Evolutionary conservation across 92 coral and sea anemone species (phyloP).

Genomic region (Galaxea fascicularis): DNA sequence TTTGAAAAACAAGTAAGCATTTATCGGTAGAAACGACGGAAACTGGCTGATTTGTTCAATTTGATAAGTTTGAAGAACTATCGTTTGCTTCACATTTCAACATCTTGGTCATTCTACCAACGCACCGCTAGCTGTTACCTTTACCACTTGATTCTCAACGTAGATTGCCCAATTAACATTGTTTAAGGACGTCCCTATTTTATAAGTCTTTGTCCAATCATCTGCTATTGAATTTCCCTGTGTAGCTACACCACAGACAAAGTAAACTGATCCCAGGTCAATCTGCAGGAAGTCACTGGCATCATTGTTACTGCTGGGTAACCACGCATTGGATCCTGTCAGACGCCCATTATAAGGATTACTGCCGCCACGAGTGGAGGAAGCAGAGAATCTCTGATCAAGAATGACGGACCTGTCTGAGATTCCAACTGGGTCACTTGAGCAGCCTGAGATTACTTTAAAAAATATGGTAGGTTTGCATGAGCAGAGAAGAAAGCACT

Average conservation of each 20-base stretch:
- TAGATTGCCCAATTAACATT: conserved; percentile 19
- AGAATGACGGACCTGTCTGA: conserved; percentile 27
- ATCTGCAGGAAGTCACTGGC: conserved; percentile 16
- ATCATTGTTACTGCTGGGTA: neutral
- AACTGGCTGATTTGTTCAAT: too few species aligned
- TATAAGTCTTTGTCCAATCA: conserved; percentile 48
- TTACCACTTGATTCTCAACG: neutral
- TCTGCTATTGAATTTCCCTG: conserved; percentile 27
- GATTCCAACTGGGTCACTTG: conserved; percentile 23
- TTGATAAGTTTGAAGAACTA: too few species aligned
- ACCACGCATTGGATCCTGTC: neutral
- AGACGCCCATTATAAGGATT: conserved; percentile 34
- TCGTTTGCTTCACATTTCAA: too few species aligned
- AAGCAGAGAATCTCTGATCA: conserved; percentile 41
- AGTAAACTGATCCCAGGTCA: conserved; percentile 49
- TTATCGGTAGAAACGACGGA: too few species aligned
- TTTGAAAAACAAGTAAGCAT: too few species aligned
- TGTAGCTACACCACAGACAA: conserved; percentile 38
- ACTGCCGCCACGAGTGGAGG: conserved; percentile 6
- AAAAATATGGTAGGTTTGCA: neutral
- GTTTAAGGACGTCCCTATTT: conserved; percentile 29
- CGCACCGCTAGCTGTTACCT: conserved; percentile 13
- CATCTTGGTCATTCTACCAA: too few species aligned
- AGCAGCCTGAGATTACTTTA: neutral
- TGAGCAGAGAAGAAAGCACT: too few species aligned